A percentile compares a stretch with the other conserved stretches of the same genome.
These are phyloP conservation scores for Folsomia candida DNA, from an alignment of 2,888 invertebrate genomes.

Conservation along the genomic window DNA sequence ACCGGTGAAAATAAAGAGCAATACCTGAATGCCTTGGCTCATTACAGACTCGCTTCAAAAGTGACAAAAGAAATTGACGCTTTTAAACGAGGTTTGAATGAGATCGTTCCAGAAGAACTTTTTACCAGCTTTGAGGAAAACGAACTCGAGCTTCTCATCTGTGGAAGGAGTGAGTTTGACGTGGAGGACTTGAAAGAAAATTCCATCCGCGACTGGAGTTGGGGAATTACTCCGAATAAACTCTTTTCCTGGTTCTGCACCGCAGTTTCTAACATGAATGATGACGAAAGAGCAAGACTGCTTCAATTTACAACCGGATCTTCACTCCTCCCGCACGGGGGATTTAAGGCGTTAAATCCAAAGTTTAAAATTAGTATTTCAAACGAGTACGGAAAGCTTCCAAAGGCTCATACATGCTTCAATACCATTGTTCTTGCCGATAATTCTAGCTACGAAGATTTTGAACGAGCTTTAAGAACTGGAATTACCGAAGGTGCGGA, in stretches of 20 bases:
- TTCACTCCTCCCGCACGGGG: constrained; percentile 84
- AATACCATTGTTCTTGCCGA: constrained; percentile 35
- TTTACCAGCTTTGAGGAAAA: constrained; percentile 93
- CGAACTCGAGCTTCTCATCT: constrained; percentile 86
- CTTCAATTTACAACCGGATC: constrained; percentile 91
- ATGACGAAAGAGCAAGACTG: constrained; percentile 85
- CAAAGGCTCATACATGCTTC: constrained; percentile 82
- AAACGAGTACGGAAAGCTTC: constrained; percentile 81
- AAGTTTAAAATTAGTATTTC: constrained; percentile 88
- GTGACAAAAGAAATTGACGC: constrained; percentile 80
- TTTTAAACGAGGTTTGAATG: constrained; percentile 83
- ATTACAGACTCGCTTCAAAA: constrained; percentile 77
- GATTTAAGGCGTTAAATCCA: constrained; percentile 83
- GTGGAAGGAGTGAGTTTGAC: constrained; percentile 88
- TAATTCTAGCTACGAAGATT: constrained; percentile 37
- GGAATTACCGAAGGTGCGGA: constrained; percentile 54
- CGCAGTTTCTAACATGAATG: constrained; percentile 79
- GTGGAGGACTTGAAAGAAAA: constrained; percentile 84
- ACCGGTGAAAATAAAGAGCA: constrained; percentile 71
- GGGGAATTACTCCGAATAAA: constrained; percentile 54
- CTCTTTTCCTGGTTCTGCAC: constrained; percentile 88
- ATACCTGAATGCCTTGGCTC: constrained; percentile 84
- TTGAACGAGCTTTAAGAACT: constrained; percentile 33
- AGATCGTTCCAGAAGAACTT: constrained; percentile 86
- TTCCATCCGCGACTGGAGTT: constrained; percentile 56